Base-by-base conservation (phyloP, 2,797 vertebrate genomes). In the Centropyge bicolor region DNA sequence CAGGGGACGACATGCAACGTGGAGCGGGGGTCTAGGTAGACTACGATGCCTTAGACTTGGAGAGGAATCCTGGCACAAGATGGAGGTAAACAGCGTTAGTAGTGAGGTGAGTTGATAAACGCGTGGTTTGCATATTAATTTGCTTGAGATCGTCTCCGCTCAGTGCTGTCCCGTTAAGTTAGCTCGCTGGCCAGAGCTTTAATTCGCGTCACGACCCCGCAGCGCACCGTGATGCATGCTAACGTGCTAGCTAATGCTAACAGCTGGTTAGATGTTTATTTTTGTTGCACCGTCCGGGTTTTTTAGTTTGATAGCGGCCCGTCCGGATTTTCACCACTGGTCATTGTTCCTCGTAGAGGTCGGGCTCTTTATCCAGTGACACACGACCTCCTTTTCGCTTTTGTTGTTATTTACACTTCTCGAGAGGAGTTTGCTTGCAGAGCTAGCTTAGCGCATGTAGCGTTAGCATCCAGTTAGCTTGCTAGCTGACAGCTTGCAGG, bases 41-140 rank as follows among this genome's bases (percentile, higher is more conserved):
- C 84, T 90, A 96, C 94, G 96, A 96, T 97, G 95, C 96, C 96
- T 90, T 96, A 95, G 92, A 95, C 91, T 86, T 70, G 82, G 88
- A 89, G 94, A 95, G 71, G 92, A 95, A 89, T 92, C 94, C 90
- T 95, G 96, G 95, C 94, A 95, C 96, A 96, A 96, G 95, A 98
- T 98, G 97, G 97, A 98, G 95, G 95, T 97, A 94, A 96, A 94
- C 92, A 95, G 94, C 93, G 94, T 95, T 81, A 94, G 93, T 82
- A 91, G 92, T 74, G 96, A 96, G 95, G 96, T 96, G 93, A 93
- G 95, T 92, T 49, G 36, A 68, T 8, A 35, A 20, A 31, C 22
- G 49, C 64, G 27, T 55, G 80, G 43, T 57, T 70, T 71, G 67
- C 70, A 41, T 84, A 0, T 61, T 5, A 16, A 68, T 80, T 19